Evolutionary conservation across 2,888 invertebrate species (phyloP), one percentile per base, ranked within the genome.

Genomic region (Drosophila putrida): DNA sequence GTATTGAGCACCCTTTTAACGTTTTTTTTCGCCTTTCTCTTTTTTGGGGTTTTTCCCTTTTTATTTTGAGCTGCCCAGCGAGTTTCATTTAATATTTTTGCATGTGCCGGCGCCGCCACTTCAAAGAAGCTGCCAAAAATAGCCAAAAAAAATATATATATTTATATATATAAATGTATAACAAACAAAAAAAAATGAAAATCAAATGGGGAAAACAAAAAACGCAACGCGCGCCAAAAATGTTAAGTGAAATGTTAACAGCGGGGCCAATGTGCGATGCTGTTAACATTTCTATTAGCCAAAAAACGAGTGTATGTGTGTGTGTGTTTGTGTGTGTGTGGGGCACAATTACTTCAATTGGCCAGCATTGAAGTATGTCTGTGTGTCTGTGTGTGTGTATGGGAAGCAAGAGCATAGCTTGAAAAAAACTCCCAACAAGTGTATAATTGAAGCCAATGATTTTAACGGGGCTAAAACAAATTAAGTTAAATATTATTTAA

Each of bases 1-100:
- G 85, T 85, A 83, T 83, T 79, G 88, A 84, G 83, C 87, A 88
- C 88, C 88, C 83, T 86, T 83, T 83, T 86, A 82, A 74, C 64
- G 66, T 67, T 43, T 61, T 59, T 65, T 53, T 31, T 54, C n/a
- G n/a, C n/a, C n/a, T n/a, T n/a, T n/a, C n/a, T 9, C 71, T 66
- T 60, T 70, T 82, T 79, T 71, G 38, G 61, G 68, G 58, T 49
- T 46, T 49, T 58, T 55, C 10, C 27, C 47, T 39, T 36, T 54
- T 57, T 53, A 31, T 57, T 58, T 51, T 44, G 33, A 13, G 58
- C 61, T 62, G 60, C 49, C 46, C 51, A 57, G 60, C 71, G 67
- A 82, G 83, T 85, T 86, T 88, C 80, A 86, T 84, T 84, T 84
- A 84, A 88, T 84, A 84, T 83, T 84, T 88, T 68, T 78, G 78